Base-by-base conservation (phyloP, 2,888 invertebrate species). In the Pimpla rufipes region DNA sequence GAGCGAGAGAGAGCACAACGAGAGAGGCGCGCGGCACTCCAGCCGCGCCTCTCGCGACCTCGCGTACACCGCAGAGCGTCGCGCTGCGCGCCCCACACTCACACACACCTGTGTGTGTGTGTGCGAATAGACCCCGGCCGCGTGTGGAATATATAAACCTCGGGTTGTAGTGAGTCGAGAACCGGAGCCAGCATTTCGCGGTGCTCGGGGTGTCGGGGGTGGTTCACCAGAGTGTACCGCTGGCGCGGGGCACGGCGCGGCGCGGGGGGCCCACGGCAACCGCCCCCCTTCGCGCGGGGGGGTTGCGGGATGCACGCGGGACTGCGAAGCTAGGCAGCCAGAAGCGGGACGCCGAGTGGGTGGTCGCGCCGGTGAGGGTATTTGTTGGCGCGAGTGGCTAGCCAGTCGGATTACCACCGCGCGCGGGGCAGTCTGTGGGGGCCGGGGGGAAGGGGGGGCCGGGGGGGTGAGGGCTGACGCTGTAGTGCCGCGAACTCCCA, bases 311-410 rank as follows among this genome's bases (percentile, higher is more conserved):
- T 80, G 75, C 62, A 21, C 40, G 68, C 21, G 55, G 79, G 83
- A 81, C 86, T 85, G 29, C 29, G 87, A 80, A 77, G 83, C 77
- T 52, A 70, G 83, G 73, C 73, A 47, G 80, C 74, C 42, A 70
- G 62, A 62, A 62, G 79, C 76, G 87, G 85, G 85, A 88, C 85
- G 86, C 79, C 86, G 86, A 87, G 89, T 85, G 89, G 90, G 90
- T 89, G 90, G 81, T 57, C 75, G 83, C 55, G 90, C 91, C 90
- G 91, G 90, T 90, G 92, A 91, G 93, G 92, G 92, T 92, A 92
- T 92, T 93, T 93, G 92, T 92, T 91, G 92, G 93, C 92, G 92
- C 91, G 92, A 92, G 93, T 91, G 92, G 93, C 93, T 92, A 93
- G 92, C 93, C 93, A 93, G 92, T 92, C 92, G 92, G 93, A 93